Evolutionary conservation across 2,113 vertebrate species (phyloP).

Genomic region (Piaya cayana): DNA sequence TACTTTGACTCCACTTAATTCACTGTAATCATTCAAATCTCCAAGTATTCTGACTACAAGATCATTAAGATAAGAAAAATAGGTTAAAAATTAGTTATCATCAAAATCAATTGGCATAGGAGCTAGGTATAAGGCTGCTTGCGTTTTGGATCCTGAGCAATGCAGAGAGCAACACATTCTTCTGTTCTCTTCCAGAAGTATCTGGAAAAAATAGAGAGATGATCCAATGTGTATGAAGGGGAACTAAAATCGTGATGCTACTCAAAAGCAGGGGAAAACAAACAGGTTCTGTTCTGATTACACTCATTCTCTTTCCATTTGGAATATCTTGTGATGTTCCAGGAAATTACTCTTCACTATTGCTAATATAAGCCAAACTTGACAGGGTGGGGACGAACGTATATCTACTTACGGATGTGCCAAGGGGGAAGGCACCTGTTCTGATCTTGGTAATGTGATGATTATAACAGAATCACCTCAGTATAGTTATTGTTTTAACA

Average conservation of each 20-base stretch:
- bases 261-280: neutral
- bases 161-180: slow-evolving; percentile 80
- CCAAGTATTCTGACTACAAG: neutral
- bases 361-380: neutral
- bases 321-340: neutral
- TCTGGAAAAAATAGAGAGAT: slow-evolving; percentile 65
- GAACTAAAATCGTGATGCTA: neutral
- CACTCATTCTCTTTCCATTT: neutral
- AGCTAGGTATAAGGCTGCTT: slow-evolving; percentile 78
- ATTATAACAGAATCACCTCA: neutral
- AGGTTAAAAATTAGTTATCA: neutral
- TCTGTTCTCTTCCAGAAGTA: slow-evolving; percentile 84
- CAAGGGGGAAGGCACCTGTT: neutral
- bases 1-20: neutral
- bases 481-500: neutral
- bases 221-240: neutral
- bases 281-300: neutral
- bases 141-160: slow-evolving; percentile 86
- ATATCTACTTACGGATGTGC: neutral
- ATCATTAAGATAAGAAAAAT: neutral
- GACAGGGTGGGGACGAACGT: neutral
- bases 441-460: neutral
- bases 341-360: neutral
- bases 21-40: neutral
- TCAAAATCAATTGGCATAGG: neutral